Conservation (phyloP, 2,797 vertebrate genomes). For the Anas bahamensis region DNA sequence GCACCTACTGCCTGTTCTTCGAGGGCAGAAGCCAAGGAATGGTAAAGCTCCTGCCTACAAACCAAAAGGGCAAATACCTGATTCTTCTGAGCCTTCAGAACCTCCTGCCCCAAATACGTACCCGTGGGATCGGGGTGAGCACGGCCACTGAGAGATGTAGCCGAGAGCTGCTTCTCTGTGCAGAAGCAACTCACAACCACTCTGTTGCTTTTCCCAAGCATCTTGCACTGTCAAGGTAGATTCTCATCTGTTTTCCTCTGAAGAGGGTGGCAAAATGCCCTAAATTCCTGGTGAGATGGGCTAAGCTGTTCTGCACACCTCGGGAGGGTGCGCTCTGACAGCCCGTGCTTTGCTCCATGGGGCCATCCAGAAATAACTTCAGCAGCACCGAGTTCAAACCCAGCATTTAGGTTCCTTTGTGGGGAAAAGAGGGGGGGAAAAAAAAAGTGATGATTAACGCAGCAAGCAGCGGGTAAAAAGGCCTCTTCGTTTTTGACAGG, state of each 20-base stretch:
- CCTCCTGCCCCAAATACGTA: rapidly evolving
- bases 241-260: background rate
- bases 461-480: constrained; percentile 50
- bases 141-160: background rate
- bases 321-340: background rate
- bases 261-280: background rate
- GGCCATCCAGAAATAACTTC: background rate
- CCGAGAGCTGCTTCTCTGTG: background rate
- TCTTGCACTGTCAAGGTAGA: background rate
- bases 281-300: background rate
- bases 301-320: background rate
- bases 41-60: no score
- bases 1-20: no score
- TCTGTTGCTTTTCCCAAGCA: rapidly evolving
- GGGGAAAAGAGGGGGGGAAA: background rate
- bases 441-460: constrained; percentile 30
- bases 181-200: background rate
- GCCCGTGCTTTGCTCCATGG: background rate
- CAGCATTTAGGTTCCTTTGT: background rate
- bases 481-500: constrained; percentile 73
- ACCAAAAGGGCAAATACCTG: background rate
- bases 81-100: background rate
- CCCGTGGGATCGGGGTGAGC: rapidly evolving
- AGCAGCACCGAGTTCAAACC: background rate
- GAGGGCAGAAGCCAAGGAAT: no score